Base-by-base conservation (phyloP, 1,140 invertebrate species). In the Dendroctonus valens region DNA sequence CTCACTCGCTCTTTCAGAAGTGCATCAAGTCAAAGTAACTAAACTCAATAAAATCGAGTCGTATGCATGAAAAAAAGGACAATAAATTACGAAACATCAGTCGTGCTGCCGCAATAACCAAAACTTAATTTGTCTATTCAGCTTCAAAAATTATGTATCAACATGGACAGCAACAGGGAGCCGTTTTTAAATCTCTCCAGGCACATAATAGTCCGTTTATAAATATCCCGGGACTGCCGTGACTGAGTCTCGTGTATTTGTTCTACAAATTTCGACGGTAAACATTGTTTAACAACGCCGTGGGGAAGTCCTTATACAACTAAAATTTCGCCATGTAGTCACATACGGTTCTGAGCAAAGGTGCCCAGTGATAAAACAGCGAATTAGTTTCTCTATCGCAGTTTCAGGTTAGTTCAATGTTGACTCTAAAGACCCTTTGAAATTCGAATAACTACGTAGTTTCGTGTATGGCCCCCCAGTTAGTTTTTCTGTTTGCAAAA, bases 201-300 rank as follows among this genome's bases (percentile, higher is more conserved):
- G 12, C 7, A 26, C 57, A 59, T 59, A 44, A 59, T 46, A 46
- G 41, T 46, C n/a, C 11, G 57, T 59, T 59, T 59, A 59, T 59
- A 59, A 59, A 59, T 46, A 38, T 46, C 57, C 9, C 11, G 57
- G 57, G 57, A 59, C 41, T 15, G 37, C 11, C 57, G 57, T 59
- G 57, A 59, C 57, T 42, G 41, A 59, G 57, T n/a, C 57, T n/a
- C 57, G 57, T 59, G 57, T 59, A 59, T 59, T 59, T 59, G 57
- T 46, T 46, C 57, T 44, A 46, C 42, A 42, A 59, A 59, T 59
- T 59, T 59, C n/a, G 15, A 59, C 57, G 37, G 57, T 59, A 59
- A 59, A 59, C 57, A 59, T 59, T 44, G 57, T 59, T 59, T 59
- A 59, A 59, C 57, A 59, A 26, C 57, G 57, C 57, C 42, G 46